Evolutionary conservation across 2,888 invertebrate genomes (phyloP).

Genomic region (Coenonympha arcania): DNA sequence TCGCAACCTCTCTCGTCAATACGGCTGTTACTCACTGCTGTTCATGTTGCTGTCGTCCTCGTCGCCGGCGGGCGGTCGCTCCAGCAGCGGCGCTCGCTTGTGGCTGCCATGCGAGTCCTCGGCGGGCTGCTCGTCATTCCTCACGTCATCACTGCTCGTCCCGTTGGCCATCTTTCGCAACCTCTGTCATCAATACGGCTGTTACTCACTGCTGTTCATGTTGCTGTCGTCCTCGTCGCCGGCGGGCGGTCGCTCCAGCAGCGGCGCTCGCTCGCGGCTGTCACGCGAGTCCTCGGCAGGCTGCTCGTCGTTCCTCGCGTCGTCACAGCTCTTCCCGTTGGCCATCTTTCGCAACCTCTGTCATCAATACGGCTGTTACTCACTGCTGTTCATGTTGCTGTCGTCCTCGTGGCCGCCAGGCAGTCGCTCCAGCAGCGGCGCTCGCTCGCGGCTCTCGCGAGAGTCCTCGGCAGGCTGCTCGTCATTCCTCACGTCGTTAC

Average conservation of each 20-base stretch:
- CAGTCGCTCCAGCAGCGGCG: slow-evolving; percentile 5
- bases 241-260: slow-evolving; percentile 7
- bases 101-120: slow-evolving; percentile 14
- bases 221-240: slow-evolving; percentile 5
- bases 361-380: too few relatives aligned
- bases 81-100: slow-evolving; percentile 1
- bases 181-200: too few relatives aligned
- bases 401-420: slow-evolving; percentile 3
- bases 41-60: slow-evolving; percentile 2
- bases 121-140: slow-evolving; percentile 31
- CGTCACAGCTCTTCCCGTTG: slow-evolving; percentile 49
- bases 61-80: slow-evolving; percentile 9
- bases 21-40: slow-evolving; percentile 14
- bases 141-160: slow-evolving; percentile 26
- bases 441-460: slow-evolving; percentile 10
- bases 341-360: too few relatives aligned
- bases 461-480: slow-evolving; percentile 33
- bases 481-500: slow-evolving; percentile 9
- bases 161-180: too few relatives aligned
- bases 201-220: slow-evolving; percentile 11
- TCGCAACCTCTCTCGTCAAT: too few relatives aligned
- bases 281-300: slow-evolving; percentile 29
- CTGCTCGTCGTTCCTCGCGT: slow-evolving; percentile 13
- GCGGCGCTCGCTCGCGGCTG: slow-evolving; percentile 1
- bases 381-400: slow-evolving; percentile 5